Conservation (phyloP, 2,888 invertebrate genomes). For the Taenaris catops region DNA sequence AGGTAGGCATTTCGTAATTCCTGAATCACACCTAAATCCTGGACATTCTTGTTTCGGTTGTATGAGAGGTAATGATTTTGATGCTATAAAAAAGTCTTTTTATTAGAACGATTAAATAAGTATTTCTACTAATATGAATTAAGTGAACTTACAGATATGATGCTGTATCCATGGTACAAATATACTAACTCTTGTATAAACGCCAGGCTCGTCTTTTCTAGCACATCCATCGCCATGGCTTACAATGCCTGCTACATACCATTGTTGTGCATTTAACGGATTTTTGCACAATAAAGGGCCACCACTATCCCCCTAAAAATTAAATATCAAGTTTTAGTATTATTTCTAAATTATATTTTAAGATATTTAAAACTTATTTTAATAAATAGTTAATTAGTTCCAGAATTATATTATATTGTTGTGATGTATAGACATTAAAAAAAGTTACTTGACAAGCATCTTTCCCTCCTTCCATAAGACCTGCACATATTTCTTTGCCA, state of each 20-base stretch:
- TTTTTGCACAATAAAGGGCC: conserved; percentile 91
- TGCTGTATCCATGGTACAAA: conserved; percentile 87
- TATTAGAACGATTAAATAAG: not conserved
- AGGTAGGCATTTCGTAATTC: conserved; percentile 84
- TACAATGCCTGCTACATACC: conserved; percentile 91
- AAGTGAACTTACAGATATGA: conserved; percentile 73
- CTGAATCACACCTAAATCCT: conserved; percentile 84
- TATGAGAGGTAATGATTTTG: conserved; percentile 58
- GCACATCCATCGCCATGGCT: conserved; percentile 94
- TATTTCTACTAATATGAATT: not conserved
- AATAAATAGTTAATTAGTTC: no score
- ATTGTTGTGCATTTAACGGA: conserved; percentile 82
- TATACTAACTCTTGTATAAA: conserved; percentile 88
- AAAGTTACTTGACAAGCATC: conserved; percentile 86
- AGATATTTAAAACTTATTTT: no score
- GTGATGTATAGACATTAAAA: no score
- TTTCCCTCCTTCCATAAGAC: conserved; percentile 85
- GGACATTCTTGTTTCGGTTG: conserved; percentile 83
- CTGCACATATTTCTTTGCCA: conserved; percentile 88
- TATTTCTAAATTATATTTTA: no score
- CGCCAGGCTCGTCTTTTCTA: conserved; percentile 88
- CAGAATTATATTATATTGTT: no score
- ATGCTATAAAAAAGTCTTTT: conserved; percentile 45
- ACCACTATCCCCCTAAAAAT: conserved; percentile 88
- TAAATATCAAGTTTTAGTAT: no score